Base-by-base conservation (phyloP, 2,888 invertebrate genomes). In the Aleiodes alternator region DNA sequence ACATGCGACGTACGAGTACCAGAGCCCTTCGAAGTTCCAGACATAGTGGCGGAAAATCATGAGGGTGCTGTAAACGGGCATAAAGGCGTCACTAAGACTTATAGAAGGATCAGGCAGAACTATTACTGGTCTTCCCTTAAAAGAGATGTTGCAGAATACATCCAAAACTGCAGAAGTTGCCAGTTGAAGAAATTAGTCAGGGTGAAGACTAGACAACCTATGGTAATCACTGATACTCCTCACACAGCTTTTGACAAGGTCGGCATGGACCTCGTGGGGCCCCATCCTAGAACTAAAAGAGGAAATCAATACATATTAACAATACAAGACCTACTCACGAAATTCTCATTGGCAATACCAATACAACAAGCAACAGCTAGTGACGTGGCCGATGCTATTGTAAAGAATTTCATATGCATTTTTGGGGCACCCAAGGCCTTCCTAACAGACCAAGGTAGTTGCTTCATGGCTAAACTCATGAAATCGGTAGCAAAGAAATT, bases 91-190 rank as follows among this genome's bases (percentile, higher is more conserved):
- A 71, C 34, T 0, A 79, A 76, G 59, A 80, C 80, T 0, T 74
- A 59, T 14, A 61, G 71, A 8, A 29, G 76, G 0, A 72, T 81
- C 11, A 43, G 77, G 1, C 48, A 75, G 55, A 31, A 64, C 0
- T 79, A 69, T 53, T 71, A 59, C 12, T 81, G 80, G 81, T 55
- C 43, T 4, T 70, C 76, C 0, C 74, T 82, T 73, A 77, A 72
- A 16, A 9, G 43, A 4, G 59, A 80, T 4, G 34, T 75, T 1
- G 57, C 57, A 12, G 51, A 76, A 1, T 76, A 69, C 14, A 76
- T 76, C 1, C 70, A 74, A 34, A 57, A 53, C 1, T 82, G 80
- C 38, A 59, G 72, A 0, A 14, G 43, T 1, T 83, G 82, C 50
- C 76, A 81, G 48, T 34, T 73, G 9, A 75, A 77, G 34, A 80